Percentiles rank a stretch among this genome's conserved stretches.
These are phyloP conservation scores for Pyralis farinalis DNA, from an alignment of 2,888 invertebrate genomes.

Conservation along the genomic window DNA sequence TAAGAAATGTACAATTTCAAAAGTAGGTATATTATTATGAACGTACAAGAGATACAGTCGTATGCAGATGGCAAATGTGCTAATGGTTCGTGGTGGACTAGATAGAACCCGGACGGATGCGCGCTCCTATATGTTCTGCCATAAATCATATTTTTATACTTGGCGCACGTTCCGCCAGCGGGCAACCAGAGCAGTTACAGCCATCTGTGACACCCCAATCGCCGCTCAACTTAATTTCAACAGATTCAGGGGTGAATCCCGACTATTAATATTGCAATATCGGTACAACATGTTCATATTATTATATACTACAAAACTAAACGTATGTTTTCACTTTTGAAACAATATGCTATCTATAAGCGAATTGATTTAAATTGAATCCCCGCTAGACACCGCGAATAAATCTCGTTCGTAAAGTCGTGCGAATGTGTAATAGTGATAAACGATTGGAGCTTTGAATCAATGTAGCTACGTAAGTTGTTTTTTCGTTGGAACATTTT, in stretches of 20 bases:
- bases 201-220: conserved; percentile 75
- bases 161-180: conserved; percentile 49
- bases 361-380: background rate
- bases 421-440: conserved; percentile 6
- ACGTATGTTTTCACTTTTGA: background rate
- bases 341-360: conserved; percentile 1
- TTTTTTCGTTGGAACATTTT: background rate
- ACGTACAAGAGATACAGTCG: conserved; percentile 31
- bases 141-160: conserved; percentile 75
- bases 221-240: conserved; percentile 64
- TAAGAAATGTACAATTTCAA: conserved; percentile 40
- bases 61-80: conserved; percentile 44
- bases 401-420: conserved; percentile 1
- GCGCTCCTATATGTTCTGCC: conserved; percentile 43
- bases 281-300: conserved; percentile 35
- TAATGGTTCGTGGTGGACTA: conserved; percentile 42
- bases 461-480: conserved; percentile 6
- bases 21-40: conserved; percentile 27
- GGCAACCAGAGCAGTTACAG: conserved; percentile 58
- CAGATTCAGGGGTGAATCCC: conserved; percentile 63
- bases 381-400: background rate
- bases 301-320: conserved; percentile 23
- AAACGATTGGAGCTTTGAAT: conserved; percentile 4
- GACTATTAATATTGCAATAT: conserved; percentile 60
- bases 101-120: conserved; percentile 46